Evolutionary conservation across 1,140 invertebrate genomes (phyloP).

Genomic region (Andricus grossulariae): DNA sequence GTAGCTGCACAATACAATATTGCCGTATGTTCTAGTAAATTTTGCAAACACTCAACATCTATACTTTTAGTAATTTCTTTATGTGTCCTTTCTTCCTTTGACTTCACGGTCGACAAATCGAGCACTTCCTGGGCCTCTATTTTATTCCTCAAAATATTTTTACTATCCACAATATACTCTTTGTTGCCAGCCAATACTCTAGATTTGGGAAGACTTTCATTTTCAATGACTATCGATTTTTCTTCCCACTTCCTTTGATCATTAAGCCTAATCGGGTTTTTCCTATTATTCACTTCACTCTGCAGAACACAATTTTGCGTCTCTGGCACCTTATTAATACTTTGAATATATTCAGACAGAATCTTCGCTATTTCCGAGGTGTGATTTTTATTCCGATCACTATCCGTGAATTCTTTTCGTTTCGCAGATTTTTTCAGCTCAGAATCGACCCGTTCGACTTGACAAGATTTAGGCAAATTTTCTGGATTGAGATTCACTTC

Average conservation of each 20-base stretch:
- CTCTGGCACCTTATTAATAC: background rate
- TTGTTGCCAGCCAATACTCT: background rate
- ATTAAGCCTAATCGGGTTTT: background rate
- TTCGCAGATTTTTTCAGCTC: background rate
- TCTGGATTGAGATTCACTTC: background rate
- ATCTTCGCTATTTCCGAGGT: background rate
- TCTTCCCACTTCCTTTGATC: background rate
- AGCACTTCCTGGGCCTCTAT: background rate
- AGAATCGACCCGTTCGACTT: conserved; percentile 32
- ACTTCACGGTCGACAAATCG: conserved; percentile 34
- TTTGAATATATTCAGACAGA: background rate
- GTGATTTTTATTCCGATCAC: background rate
- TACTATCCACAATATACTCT: background rate
- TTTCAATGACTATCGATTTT: too few relatives aligned
- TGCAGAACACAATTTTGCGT: background rate
- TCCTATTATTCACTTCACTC: background rate
- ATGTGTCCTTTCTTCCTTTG: conserved; percentile 31
- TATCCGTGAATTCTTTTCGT: background rate
- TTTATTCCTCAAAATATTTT: background rate
- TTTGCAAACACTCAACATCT: conserved; percentile 52
- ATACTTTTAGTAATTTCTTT: background rate
- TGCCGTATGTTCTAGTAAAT: conserved; percentile 62
- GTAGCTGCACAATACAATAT: conserved; percentile 63
- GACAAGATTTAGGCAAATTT: background rate
- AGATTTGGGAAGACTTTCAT: background rate